phyloP scores from a whole-genome alignment of 2,113 vertebrate genomes.

The Dolichotis patagonum region DNA sequence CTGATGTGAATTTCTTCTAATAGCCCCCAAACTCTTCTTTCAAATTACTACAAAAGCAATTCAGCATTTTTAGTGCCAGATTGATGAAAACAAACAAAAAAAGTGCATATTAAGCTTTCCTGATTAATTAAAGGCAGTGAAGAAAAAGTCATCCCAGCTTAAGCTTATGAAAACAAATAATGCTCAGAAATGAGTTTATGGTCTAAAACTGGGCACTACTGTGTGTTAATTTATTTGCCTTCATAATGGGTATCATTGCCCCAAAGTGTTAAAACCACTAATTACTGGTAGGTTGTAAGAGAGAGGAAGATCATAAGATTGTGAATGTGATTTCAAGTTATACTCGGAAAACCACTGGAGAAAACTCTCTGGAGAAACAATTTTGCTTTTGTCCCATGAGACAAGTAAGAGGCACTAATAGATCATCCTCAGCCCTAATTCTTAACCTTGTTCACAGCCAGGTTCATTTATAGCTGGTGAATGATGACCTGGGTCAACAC shows the following conservation, averaged over 20 bases:
- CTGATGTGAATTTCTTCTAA: constrained; percentile 81
- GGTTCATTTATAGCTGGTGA: constrained; percentile 65
- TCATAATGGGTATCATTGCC: constrained; percentile 58
- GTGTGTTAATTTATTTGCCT: constrained; percentile 26
- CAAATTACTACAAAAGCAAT: constrained; percentile 82
- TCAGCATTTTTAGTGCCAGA: constrained; percentile 86
- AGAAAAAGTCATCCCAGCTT: constrained; percentile 69
- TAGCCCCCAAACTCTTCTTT: constrained; percentile 82
- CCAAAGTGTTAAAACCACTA: constrained; percentile 71
- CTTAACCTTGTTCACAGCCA: constrained; percentile 54
- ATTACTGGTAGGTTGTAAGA: constrained; percentile 51
- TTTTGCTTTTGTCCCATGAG: background rate
- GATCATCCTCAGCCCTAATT: constrained; percentile 38
- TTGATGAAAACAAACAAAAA: constrained; percentile 64
- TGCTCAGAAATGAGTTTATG: constrained; percentile 70
- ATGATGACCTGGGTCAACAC: constrained; percentile 60
- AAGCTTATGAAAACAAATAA: constrained; percentile 82
- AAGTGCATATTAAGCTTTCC: constrained; percentile 83
- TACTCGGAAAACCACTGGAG: constrained; percentile 33
- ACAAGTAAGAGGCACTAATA: background rate
- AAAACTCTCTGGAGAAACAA: background rate
- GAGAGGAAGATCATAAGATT: background rate
- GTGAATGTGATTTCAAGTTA: background rate
- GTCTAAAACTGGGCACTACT: constrained; percentile 52
- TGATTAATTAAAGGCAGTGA: constrained; percentile 87